These are phyloP conservation scores for Clarias fuscus DNA, from an alignment of 2,797 vertebrate genomes.

Conservation along the genomic window DNA sequence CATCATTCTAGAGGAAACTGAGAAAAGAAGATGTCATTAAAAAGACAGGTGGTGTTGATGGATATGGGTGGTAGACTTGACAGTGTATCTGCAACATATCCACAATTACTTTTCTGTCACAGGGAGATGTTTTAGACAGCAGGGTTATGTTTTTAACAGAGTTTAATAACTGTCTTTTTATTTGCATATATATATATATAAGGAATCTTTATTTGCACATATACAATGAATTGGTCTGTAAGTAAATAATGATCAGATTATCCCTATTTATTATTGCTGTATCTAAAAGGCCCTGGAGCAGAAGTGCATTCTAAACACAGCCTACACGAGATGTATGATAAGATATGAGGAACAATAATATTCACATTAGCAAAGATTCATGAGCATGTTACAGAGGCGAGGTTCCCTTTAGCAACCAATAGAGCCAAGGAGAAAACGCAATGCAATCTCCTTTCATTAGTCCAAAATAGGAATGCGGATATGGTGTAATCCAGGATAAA, in stretches of 20 bases:
- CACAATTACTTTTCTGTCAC: constrained; percentile 34
- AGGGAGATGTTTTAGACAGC: constrained; percentile 9
- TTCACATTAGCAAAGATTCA: constrained; percentile 58
- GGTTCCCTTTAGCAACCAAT: constrained; percentile 51
- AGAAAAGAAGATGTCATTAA: constrained; percentile 43
- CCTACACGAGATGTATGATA: constrained; percentile 50
- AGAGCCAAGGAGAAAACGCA: constrained; percentile 41
- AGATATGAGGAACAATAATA: constrained; percentile 49
- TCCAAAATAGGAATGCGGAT: constrained; percentile 43
- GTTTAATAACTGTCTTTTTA: constrained; percentile 11
- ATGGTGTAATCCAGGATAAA: constrained; percentile 34
- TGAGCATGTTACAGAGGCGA: constrained; percentile 49
- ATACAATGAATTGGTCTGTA: constrained; percentile 40
- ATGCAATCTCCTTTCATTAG: constrained; percentile 38
- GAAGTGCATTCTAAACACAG: constrained; percentile 27
- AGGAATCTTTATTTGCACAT: constrained; percentile 22
- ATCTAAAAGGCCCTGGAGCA: constrained; percentile 47
- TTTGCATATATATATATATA: constrained; percentile 25
- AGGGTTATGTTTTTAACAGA: constrained; percentile 7
- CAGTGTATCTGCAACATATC: constrained; percentile 39
- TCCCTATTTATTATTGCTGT: constrained; percentile 53
- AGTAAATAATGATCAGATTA: constrained; percentile 54
- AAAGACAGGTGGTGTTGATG: constrained; percentile 36
- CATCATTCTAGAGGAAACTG: constrained; percentile 39
- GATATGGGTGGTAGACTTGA: constrained; percentile 32